Base-by-base conservation (phyloP, 1,140 invertebrate species). In the Arion vulgaris region DNA sequence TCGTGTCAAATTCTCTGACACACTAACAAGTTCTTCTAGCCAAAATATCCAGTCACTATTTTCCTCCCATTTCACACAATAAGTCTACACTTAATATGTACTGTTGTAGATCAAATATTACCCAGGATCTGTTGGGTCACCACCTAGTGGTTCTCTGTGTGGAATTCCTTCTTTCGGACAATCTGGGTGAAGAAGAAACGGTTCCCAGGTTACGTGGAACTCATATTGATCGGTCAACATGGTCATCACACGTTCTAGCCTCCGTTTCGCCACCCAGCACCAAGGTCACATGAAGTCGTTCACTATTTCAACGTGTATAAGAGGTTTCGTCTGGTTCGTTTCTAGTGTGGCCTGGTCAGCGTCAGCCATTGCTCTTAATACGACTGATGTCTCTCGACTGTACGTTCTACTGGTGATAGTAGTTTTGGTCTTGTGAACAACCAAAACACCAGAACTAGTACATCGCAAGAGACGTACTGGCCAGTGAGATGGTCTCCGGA, bases 271-370 rank as follows among this genome's bases (percentile, higher is more conserved):
- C 79, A 90, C 87, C 88, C 89, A 90, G 84, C 89, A 89, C 89
- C 88, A 90, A 26, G 89, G 89, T 90, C 89, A 90, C 53, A 90
- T 87, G n/a, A 90, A 80, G 81, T 90, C 89, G 72, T 88, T 90
- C 19, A 89, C 85, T 19, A 90, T 82, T 80, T 89, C 87, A 32
- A 89, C 79, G 36, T 86, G 78, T 7, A 90, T 83, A 69, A 45
- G 62, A n/a, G 85, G 82, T 80, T 86, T 87, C 23, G 75, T 39
- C 7, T 74, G 34, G 13, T 32, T 26, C 0, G 51, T 45, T 0
- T 26, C 73, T 34, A 32, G 7, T 9, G 4, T 28, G 19, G 19
- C 62, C 28, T 66, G 62, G 7, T 66, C 62, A 2, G 62, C 62
- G 17, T 66, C 62, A 15, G n/a, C 62, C 62, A 66, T 66, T 17